A percentile compares a stretch with the other conserved stretches of the same genome.
phyloP scores from a whole-genome alignment of 2,797 vertebrate genomes.

The Falco novaeseelandiae region DNA sequence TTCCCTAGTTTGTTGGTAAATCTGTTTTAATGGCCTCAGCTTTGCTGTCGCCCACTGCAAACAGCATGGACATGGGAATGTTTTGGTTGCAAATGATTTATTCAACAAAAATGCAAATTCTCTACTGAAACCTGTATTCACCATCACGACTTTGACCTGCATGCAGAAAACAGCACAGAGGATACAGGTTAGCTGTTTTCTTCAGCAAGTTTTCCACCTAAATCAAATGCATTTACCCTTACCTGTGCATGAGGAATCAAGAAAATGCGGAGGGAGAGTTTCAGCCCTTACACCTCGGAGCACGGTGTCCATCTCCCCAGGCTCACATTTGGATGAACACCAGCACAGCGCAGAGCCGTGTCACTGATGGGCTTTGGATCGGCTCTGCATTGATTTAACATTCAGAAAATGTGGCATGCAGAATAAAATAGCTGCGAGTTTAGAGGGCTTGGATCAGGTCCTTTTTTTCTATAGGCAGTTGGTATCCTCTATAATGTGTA shows the following conservation, averaged over 20 bases:
- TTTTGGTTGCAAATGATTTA: not conserved
- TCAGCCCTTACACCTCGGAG: not conserved
- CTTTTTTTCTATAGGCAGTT: not conserved
- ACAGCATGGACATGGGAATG: fast-evolving
- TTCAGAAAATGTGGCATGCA: not conserved
- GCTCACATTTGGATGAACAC: not conserved
- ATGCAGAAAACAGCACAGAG: not conserved
- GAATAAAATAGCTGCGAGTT: not conserved
- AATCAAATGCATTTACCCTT: constrained; percentile 30
- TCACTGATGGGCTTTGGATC: not conserved
- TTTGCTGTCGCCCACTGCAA: not conserved
- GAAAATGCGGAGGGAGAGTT: constrained; percentile 2
- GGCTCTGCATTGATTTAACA: not conserved
- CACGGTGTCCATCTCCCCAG: not conserved
- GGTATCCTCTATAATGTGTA: not conserved
- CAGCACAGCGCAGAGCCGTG: fast-evolving
- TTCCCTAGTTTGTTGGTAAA: not conserved
- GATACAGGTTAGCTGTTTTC: not conserved
- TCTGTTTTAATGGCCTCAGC: not conserved
- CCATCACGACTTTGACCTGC: not conserved
- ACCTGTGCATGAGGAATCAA: not conserved
- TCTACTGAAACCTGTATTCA: not conserved
- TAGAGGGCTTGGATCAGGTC: not conserved
- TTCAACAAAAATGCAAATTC: not conserved
- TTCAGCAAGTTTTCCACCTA: not conserved